Evolutionary conservation across 2,113 vertebrate species (phyloP), one percentile per base, ranked within the genome.

Genomic region (Myiopsitta monachus): DNA sequence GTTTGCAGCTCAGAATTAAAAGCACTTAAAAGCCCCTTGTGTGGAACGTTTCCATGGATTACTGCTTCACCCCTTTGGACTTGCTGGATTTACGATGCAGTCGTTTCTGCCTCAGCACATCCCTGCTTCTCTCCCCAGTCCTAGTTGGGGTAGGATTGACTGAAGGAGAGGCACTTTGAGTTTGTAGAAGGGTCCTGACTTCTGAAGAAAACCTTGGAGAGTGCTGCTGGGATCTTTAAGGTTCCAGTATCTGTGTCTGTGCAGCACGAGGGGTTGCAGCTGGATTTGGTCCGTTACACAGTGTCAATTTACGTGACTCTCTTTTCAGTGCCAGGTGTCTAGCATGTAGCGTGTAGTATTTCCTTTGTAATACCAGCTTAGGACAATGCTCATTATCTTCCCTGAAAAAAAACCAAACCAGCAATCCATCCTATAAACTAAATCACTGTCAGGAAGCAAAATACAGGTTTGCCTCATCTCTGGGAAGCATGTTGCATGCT

Each of bases 401-500:
- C 49, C 52, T 80, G n/a, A 2, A 43, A 90, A 74, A 83, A 73
- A 59, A 10, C 3, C 30, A 44, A 63, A 54, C 63, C 6, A 54
- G 73, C 22, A 24, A 14, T 10, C 24, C 75, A 77, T 52, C 79
- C 90, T 87, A 52, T 93, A 87, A 96, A 92, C 70, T 95, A 87
- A 94, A 95, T 96, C 90, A 75, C 88, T 96, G 90, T 95, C 83
- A 91, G 92, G 74, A 96, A 92, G 91, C 78, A 90, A 97, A 96
- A 92, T 78, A 82, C 63, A 64, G 90, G 83, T 91, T 80, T 97
- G 92, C 87, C 85, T 96, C 90, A 61, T 95, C 84, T 75, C 94
- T 23, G 69, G 70, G 81, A 96, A 93, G 95, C 91, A 83, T 83
- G 86, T 95, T 96, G 86, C 87, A 83, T 95, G 88, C 94, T 95